Conservation (phyloP, 2,797 vertebrate genomes). For the Lepus oiostolus region DNA sequence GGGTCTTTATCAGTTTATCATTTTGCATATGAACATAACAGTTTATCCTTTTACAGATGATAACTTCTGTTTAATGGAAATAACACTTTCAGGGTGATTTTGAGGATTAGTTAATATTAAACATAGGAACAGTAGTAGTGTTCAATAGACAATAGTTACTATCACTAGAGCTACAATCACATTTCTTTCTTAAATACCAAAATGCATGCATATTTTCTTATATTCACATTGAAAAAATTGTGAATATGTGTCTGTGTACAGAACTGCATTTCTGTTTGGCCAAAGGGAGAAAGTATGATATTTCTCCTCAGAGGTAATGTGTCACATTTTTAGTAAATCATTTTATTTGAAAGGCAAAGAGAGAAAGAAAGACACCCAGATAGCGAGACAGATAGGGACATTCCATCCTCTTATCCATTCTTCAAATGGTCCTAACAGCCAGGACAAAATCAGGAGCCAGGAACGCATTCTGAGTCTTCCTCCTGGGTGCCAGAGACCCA, state of each 20-base stretch:
- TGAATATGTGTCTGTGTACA: background rate
- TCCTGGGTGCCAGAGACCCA: too few relatives aligned
- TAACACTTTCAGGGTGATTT: slow-evolving; percentile 38
- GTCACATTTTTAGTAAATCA: background rate
- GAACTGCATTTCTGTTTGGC: background rate
- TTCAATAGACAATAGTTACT: background rate
- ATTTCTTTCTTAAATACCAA: slow-evolving; percentile 15
- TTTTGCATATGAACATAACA: background rate
- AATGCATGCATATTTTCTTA: background rate
- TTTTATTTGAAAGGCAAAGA: too few relatives aligned
- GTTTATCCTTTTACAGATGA: background rate
- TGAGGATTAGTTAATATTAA: slow-evolving; percentile 54
- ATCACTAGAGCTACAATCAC: background rate
- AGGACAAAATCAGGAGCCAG: too few relatives aligned
- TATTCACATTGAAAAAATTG: background rate
- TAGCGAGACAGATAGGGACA: too few relatives aligned
- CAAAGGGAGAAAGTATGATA: slow-evolving; percentile 23
- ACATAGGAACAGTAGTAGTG: background rate
- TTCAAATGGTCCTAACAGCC: too few relatives aligned
- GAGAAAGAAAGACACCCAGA: too few relatives aligned
- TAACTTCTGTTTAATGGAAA: slow-evolving; percentile 39
- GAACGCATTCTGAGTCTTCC: too few relatives aligned
- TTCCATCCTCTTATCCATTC: too few relatives aligned
- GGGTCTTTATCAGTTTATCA: background rate
- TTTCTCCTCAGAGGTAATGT: background rate